Evolutionary conservation across 1,140 invertebrate genomes (phyloP).

Genomic region (Probaryconus sp.): DNA sequence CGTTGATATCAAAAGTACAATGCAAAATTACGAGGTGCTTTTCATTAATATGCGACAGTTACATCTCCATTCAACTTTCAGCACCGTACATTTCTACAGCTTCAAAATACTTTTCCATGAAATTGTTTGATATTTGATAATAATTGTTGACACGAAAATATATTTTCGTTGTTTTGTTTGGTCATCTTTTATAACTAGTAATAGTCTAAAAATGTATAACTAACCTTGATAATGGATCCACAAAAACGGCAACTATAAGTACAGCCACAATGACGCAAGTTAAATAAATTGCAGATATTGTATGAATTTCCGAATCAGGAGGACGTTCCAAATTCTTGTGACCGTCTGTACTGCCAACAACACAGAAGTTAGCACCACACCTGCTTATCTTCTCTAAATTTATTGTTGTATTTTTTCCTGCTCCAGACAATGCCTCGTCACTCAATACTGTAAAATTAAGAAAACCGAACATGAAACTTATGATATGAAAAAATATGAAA

Average conservation of each 20-base stretch:
- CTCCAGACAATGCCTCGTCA: conserved; percentile 81
- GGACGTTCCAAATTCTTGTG: conserved; percentile 87
- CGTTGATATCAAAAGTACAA: conserved; percentile 33
- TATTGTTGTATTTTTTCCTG: conserved; percentile 74
- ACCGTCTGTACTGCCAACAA: conserved; percentile 80
- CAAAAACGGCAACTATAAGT: conserved; percentile 89
- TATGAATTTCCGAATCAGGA: conserved; percentile 89
- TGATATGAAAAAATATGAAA: too few relatives aligned
- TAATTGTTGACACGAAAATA: too few relatives aligned
- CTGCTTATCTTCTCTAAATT: conserved; percentile 79
- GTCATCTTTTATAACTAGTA: too few relatives aligned
- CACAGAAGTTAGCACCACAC: conserved; percentile 92
- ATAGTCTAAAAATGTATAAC: too few relatives aligned
- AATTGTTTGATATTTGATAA: too few relatives aligned
- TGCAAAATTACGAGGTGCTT: conserved; percentile 34
- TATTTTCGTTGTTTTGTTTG: too few relatives aligned
- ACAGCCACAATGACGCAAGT: conserved; percentile 91
- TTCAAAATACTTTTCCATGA: too few relatives aligned
- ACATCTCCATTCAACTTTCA: conserved; percentile 34
- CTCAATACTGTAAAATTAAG: conserved; percentile 83
- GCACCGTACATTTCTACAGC: conserved; percentile 13
- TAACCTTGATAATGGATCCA: conserved; percentile 93
- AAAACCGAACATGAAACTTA: too few relatives aligned
- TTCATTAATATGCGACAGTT: conserved; percentile 41
- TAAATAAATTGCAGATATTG: conserved; percentile 93